Evolutionary conservation across 64 coral and sea anemone species (phyloP), one percentile per base, ranked within the genome.

Genomic region (Hydrozoanthus tunicans): DNA sequence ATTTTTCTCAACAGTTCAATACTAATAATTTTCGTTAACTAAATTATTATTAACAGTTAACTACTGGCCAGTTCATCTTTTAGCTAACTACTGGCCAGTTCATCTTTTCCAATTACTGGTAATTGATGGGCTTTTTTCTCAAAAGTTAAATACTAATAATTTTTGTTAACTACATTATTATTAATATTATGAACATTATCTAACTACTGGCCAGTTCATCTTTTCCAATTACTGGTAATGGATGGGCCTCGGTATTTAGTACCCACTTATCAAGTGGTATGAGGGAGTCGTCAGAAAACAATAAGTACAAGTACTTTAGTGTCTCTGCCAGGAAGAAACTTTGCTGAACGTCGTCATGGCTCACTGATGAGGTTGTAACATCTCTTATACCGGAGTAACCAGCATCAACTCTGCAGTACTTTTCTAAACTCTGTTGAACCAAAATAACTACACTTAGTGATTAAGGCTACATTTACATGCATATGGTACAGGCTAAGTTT

Each of bases 271-370:
- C 94, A 63, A 98, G 81, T 10, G 96, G 96, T 73, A 98, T 60
- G 0, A 98, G 90, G 53, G 81, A 79, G 83, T 98, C 96, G n/a
- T 98, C 96, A 74, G 96, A 98, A 84, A 98, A 98, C 82, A 95
- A 90, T 55, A 98, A 86, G 90, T 98, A 98, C 68, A 98, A 92
- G 24, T 98, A 98, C 81, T 98, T 98, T 66, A 98, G 77, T 56
- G 96, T 98, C 73, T 98, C 96, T 56, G 96, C 96, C 65, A 98
- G 73, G 89, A 98, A 98, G 83, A 98, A 98, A 78, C 96, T 98
- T 77, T 98, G 96, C n/a, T 98, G 96, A 57, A 98, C 96, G 51
- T 98, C 96, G 17, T 98, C 96, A 17, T 98, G 93, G 80, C 23
- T 61, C 4, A 93, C 83, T 83, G 81, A 53, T 25, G 84, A 11